Evolutionary conservation across 2,888 invertebrate species (phyloP), one percentile per base, ranked within the genome.

Genomic region (Empis livida): DNA sequence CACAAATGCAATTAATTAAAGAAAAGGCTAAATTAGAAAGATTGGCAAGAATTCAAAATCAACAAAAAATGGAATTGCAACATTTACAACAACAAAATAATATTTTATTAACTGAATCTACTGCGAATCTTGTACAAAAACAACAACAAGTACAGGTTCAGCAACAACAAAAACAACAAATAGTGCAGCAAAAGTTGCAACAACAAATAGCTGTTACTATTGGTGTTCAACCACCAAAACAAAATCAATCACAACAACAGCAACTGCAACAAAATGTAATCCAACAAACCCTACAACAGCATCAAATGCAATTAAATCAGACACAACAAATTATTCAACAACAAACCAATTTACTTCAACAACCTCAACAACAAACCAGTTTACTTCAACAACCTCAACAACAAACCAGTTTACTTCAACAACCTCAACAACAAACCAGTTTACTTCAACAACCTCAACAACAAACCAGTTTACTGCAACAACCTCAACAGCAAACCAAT

Each of bases 1-100:
- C 74, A 0, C 77, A 78, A 61, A 72, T 77, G 67, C 71, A 77
- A 59, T 71, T 78, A 57, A 77, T 78, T 60, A 76, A 76, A 55
- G 78, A 78, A 60, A 71, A 73, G 54, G 64, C 63, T 3, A 61
- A 65, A 8, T 52, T 65, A 23, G 65, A 67, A 38, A 64, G 75
- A 67, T 54, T 77, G 65, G 57, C 76, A 60, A 58, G 62, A 63
- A 71, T 76, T 54, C 71, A 73, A 57, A 27, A 27, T n/a, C 38
- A 59, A 47, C 56, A 55, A 16, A 60, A 59, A 40, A 59, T 60
- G 1, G 61, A 61, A 48, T 59, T 66, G n/a, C 67, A 67, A 42
- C 58, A 65, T 44, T 73, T 76, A 37, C 71, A 73, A 57, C 71
- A 71, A 50, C 69, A 75, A 56, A 72, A 73, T 53, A 70, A 65